Evolutionary conservation across 1,140 invertebrate genomes (phyloP), one percentile per base, ranked within the genome.

Genomic region (Augochlora pura): DNA sequence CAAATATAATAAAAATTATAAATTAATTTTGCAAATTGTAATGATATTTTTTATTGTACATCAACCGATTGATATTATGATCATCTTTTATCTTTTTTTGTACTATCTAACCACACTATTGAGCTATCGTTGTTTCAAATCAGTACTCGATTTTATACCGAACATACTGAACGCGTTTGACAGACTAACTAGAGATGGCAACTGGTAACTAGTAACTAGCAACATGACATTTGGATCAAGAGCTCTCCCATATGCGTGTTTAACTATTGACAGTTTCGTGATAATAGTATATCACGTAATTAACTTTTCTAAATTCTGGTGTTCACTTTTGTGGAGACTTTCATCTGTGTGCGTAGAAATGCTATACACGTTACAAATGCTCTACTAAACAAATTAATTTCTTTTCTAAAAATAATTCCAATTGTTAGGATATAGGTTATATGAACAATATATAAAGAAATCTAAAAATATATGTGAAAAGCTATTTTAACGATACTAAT

Each of bases 231-330:
- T 21, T 1, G n/a, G 5, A 52, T n/a, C 39, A 9, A 9, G 59
- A 21, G 1, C 63, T 18, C 54, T 63, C 27, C 46, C 8, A 42
- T 62, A 77, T 71, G 18, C 49, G 46, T 64, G 39, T 39, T 63
- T 10, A 63, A 77, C 63, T 27, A 16, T 16, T 14, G 42, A 71
- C 42, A 62, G 25, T 70, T 52, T 71, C 68, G n/a, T n/a, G 23
- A 38, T 25, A 59, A 23, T n/a, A 12, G 10, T 5, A 12, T 8
- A 16, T 12, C 38, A 23, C 16, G 2, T n/a, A 23, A 21, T 62
- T 10, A 42, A 3, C 25, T 16, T 60, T 46, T 21, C 64, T 21
- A n/a, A 42, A 27, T 12, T 60, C 49, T 14, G 16, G 12, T 52
- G 32, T 32, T 32, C 2, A n/a, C n/a, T 7, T n/a, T 0, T 10